These are phyloP conservation scores for Diarsia dahlii DNA, from an alignment of 2,888 invertebrate genomes.

Conservation along the genomic window DNA sequence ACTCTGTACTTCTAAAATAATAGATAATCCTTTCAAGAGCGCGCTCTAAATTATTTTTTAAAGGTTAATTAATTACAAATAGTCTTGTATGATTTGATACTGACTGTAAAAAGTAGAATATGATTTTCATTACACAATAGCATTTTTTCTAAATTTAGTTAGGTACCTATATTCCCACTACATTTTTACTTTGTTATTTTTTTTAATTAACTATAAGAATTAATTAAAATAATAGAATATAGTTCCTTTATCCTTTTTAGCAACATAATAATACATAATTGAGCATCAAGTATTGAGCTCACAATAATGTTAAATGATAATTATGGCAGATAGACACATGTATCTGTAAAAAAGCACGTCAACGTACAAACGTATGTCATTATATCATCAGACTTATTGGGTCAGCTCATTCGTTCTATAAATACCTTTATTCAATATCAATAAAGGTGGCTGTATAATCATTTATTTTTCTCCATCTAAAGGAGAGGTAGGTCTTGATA, in stretches of 20 bases:
- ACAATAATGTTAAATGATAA: background rate
- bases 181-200: background rate
- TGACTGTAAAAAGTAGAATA: conserved; percentile 3
- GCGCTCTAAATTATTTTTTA: background rate
- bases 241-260: background rate
- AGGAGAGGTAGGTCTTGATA: background rate
- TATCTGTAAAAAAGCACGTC: conserved; percentile 4
- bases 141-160: conserved; percentile 7
- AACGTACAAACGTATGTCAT: background rate
- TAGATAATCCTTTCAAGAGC: background rate
- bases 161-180: background rate
- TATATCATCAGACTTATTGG: background rate
- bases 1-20: background rate
- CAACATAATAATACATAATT: background rate
- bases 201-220: background rate
- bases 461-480: background rate
- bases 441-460: conserved; percentile 1
- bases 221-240: background rate
- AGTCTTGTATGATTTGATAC: background rate
- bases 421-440: background rate
- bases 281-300: conserved; percentile 14
- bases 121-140: background rate
- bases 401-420: background rate
- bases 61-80: background rate
- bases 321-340: conserved; percentile 9